Evolutionary conservation across 23 tunicate species (phyloP), one percentile per base, ranked within the genome.

Genomic region (Halocynthia aurantium): DNA sequence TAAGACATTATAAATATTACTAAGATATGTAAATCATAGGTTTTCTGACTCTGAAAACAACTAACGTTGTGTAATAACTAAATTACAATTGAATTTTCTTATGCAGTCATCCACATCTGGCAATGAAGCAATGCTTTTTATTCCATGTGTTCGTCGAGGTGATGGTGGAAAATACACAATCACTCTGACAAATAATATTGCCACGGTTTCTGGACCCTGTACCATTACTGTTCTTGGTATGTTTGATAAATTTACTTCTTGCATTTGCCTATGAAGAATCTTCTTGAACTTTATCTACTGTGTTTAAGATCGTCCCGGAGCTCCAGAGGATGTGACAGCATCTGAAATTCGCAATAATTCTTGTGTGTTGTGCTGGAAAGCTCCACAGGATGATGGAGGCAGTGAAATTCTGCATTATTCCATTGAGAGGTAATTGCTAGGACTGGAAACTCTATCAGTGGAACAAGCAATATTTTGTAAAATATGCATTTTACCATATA

Each of bases 381-480:
- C 13, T 7, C 83, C 83, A 10, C 52, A 15, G 10, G 83, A 80
- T 52, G 56, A 70, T 80, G 83, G 83, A 9, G 83, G 83, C 7
- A 18, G 61, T 12, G 40, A 49, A 12, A 50, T 80, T 72, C 18
- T 70, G 50, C 53, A 70, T 50, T 80, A 80, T 67, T 55, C 76
- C 50, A 62, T 80, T 51, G 83, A 80, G 70, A 80, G 56, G 78
- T 74, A 54, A 74, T 55, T 51, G n/a, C 64, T 58, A 58, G 17
- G 4, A 2, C 2, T 31, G 44, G 1, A 31, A 31, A 31, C 44
- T 31, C 44, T 1, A 1, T 31, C 44, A 31, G 17, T 2, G 17
- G 64, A 58, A 58, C n/a, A 58, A 13, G 64, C 64, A 58, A 4
- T 57, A 10, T 57, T 58, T 58, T 58, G 64, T 58, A 1, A 15